Evolutionary conservation across 1,140 invertebrate species (phyloP).

Genomic region (Pollicipes pollicipes): DNA sequence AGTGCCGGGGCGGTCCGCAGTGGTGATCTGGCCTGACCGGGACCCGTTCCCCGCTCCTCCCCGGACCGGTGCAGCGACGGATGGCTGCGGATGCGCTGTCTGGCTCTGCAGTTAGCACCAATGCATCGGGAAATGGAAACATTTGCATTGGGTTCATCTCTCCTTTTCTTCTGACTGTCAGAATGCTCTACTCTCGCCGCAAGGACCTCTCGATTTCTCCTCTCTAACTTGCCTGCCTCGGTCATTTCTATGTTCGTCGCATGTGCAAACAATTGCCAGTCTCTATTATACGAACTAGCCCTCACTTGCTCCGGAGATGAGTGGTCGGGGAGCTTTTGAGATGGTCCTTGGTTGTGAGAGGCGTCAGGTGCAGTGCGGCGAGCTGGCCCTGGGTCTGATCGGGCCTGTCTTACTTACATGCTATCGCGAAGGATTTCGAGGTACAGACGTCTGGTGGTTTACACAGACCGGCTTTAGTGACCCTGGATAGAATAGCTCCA

Average conservation of each 20-base stretch:
- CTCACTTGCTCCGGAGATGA: not conserved
- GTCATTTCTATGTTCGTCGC: not conserved
- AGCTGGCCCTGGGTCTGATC: not conserved
- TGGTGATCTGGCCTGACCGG: too few relatives aligned
- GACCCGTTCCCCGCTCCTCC: too few relatives aligned
- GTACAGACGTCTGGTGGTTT: not conserved
- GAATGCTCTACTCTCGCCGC: not conserved
- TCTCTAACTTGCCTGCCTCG: not conserved
- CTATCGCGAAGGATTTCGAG: not conserved
- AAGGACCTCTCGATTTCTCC: not conserved
- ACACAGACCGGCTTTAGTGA: not conserved
- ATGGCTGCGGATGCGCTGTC: too few relatives aligned
- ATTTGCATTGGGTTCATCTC: conserved; percentile 1
- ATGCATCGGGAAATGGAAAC: too few relatives aligned
- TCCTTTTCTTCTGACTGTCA: conserved; percentile 1
- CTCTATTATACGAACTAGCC: conserved; percentile 1
- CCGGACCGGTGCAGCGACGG: too few relatives aligned
- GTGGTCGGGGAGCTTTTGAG: conserved; percentile 17
- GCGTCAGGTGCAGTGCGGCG: not conserved
- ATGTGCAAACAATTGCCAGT: not conserved
- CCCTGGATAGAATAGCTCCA: not conserved
- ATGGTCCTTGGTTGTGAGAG: conserved; percentile 16
- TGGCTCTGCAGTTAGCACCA: too few relatives aligned
- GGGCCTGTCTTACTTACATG: not conserved
- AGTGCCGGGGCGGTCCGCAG: too few relatives aligned